phyloP scores from a whole-genome alignment of 2,888 invertebrate species.

The Escarpia spicata region DNA sequence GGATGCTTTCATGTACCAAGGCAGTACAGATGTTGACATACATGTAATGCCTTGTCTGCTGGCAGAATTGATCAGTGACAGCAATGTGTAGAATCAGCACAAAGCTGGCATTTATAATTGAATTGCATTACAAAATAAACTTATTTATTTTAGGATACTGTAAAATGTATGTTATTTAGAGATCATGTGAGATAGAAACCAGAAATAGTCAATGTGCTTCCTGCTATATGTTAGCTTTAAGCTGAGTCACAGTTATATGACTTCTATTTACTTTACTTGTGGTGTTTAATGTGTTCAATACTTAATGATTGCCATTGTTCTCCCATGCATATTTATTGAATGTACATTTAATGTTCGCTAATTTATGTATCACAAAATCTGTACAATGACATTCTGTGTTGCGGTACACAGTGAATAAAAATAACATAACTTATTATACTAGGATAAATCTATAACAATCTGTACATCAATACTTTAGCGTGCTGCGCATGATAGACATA shows the following conservation, averaged over 20 bases:
- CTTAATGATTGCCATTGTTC: no score
- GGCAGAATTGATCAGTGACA: neutral
- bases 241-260: neutral
- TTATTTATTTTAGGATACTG: neutral
- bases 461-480: no score
- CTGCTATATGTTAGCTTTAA: neutral
- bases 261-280: no score
- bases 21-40: neutral
- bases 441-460: no score
- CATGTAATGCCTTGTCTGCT: neutral
- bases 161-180: neutral
- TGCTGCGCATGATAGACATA: no score
- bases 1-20: neutral
- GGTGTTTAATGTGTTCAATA: no score
- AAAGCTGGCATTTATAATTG: neutral
- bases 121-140: neutral
- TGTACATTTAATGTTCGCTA: no score
- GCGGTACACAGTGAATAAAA: no score
- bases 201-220: neutral
- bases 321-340: no score
- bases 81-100: neutral
- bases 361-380: no score
- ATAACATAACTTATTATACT: no score
- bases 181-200: neutral
- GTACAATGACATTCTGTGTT: no score